phyloP scores from a whole-genome alignment of 2,797 vertebrate genomes.

The Characodon lateralis region DNA sequence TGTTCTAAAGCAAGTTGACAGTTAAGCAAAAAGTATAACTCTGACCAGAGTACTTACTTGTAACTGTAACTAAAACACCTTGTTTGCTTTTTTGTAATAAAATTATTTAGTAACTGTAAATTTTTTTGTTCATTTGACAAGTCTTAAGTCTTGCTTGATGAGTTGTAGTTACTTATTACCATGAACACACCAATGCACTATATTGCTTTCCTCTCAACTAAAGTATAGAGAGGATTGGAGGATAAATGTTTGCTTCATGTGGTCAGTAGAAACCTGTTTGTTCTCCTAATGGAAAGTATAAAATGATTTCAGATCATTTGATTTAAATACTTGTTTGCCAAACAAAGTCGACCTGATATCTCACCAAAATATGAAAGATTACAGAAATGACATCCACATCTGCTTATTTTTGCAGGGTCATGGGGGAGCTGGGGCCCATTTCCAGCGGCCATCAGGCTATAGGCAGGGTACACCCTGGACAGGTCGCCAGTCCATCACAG shows the following conservation, averaged over 20 bases:
- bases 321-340: no score
- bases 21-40: conserved; percentile 16
- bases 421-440: background rate
- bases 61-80: conserved; percentile 18
- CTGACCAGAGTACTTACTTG: background rate
- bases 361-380: no score
- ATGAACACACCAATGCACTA: background rate
- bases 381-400: no score
- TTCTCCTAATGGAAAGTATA: background rate
- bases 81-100: conserved; percentile 54
- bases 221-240: background rate
- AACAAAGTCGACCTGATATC: no score
- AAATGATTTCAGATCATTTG: background rate
- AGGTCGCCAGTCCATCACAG: no score
- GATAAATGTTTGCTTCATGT: background rate
- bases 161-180: background rate
- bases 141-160: background rate
- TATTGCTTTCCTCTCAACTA: background rate
- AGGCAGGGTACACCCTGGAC: no score
- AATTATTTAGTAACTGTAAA: conserved; percentile 8
- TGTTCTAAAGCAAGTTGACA: conserved; percentile 3
- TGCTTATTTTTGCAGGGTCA: no score
- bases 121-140: background rate
- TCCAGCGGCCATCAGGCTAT: no score
- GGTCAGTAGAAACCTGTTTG: background rate